Base-by-base conservation (phyloP, 2,888 invertebrate species). In the Cancer borealis region DNA sequence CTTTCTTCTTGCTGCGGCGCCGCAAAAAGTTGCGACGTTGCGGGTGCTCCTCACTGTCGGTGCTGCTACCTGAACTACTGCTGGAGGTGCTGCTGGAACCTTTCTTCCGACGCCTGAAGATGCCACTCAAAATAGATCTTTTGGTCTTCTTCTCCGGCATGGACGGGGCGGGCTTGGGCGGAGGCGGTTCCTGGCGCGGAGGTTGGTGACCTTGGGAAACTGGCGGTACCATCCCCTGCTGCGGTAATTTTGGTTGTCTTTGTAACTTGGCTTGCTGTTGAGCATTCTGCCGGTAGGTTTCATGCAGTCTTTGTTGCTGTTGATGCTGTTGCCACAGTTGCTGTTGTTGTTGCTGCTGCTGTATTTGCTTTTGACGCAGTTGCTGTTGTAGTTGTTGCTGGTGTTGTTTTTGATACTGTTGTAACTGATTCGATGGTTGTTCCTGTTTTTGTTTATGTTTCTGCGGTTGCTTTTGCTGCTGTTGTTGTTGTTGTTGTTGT, bases 101-200 rank as follows among this genome's bases (percentile, higher is more conserved):
- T 46, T 95, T 95, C 88, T 88, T 94, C 30, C 93, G 89, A 21
- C 95, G 88, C 90, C 95, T 92, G 92, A 95, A 95, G n/a, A 95
- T 88, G 26, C 95, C 95, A 84, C 95, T 93, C 60, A 95, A 54
- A 8, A 95, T 39, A 21, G 94, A 94, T 47, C 91, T 46, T 45
- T 94, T 91, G 30, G 79, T 88, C 84, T 91, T 91, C 90, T 95
- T 95, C 84, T 95, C 92, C 60, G 46, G 39, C 60, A 49, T 54
- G 54, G 94, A 87, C 1, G 47, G 26, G 17, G 88, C n/a, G 10
- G 84, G 66, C 39, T 91, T 89, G 10, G 54, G 89, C n/a, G 91
- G 88, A 14, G 47, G 73, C 8, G 60, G 79, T 79, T 92, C 92
- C 39, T 93, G 88, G 21, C 17, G 39, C 39, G 84, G 89, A 60